These are phyloP conservation scores for Drosophila colorata DNA, from an alignment of 2,888 invertebrate species.

Conservation along the genomic window DNA sequence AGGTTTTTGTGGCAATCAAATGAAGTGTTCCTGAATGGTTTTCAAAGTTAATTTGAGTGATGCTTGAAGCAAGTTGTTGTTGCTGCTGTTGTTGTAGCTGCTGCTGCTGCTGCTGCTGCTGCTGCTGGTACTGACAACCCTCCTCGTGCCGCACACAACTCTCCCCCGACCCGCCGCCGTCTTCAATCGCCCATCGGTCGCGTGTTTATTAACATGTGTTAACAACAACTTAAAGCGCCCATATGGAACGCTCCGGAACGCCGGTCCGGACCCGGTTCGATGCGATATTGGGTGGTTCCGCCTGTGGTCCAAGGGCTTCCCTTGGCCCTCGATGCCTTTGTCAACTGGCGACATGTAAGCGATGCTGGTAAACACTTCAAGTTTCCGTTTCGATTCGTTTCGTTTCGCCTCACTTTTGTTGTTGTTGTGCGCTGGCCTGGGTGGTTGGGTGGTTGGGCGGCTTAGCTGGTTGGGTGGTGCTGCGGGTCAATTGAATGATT, in stretches of 20 bases:
- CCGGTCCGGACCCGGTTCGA: neutral
- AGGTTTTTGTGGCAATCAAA: slow-evolving; percentile 83
- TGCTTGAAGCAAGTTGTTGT: slow-evolving; percentile 69
- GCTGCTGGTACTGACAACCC: slow-evolving; percentile 78
- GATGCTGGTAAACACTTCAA: slow-evolving; percentile 81
- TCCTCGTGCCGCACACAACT: slow-evolving; percentile 17
- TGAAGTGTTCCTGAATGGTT: slow-evolving; percentile 85
- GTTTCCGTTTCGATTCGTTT: slow-evolving; percentile 68
- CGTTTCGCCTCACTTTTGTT: no score
- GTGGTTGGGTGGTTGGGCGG: slow-evolving; percentile 5
- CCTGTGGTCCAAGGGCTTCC: slow-evolving; percentile 44
- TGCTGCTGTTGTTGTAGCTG: slow-evolving; percentile 22
- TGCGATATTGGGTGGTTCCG: slow-evolving; percentile 49
- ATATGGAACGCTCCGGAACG: slow-evolving; percentile 59
- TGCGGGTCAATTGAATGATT: slow-evolving; percentile 57
- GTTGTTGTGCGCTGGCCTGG: slow-evolving; percentile 19
- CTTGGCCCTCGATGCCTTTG: slow-evolving; percentile 39
- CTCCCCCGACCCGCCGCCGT: neutral
- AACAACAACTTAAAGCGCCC: slow-evolving; percentile 82
- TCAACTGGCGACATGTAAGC: slow-evolving; percentile 65
- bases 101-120: slow-evolving; percentile 18
- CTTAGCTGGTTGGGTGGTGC: slow-evolving; percentile 19
- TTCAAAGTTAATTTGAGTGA: slow-evolving; percentile 85
- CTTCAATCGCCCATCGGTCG: slow-evolving; percentile 47
- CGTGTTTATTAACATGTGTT: slow-evolving; percentile 82